Conservation (phyloP, 1,140 invertebrate species). For the Acromyrmex heyeri region DNA sequence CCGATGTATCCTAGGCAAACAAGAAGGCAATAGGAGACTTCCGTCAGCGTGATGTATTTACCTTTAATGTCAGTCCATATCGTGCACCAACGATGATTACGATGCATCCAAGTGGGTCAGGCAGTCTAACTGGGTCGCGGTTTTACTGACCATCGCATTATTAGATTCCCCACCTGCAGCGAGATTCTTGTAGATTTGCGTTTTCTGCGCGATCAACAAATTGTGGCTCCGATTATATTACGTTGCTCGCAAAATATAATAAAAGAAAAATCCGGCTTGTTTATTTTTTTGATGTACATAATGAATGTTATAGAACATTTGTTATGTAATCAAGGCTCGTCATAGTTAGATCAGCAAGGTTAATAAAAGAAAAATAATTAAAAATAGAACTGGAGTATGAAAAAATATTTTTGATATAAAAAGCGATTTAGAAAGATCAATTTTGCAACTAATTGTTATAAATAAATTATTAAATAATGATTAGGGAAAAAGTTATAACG, state of each 20-base stretch:
- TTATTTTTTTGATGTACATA: background rate
- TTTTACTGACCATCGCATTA: conserved; percentile 70
- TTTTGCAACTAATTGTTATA: too few relatives aligned
- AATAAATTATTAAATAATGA: too few relatives aligned
- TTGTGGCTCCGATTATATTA: background rate
- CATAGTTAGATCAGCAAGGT: too few relatives aligned
- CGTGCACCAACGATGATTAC: conserved; percentile 63
- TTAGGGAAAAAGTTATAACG: too few relatives aligned
- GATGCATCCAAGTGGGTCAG: conserved; percentile 69
- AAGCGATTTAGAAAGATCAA: too few relatives aligned
- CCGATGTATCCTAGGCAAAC: conserved; percentile 48
- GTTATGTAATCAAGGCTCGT: too few relatives aligned
- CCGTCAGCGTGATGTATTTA: conserved; percentile 50
- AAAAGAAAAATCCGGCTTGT: background rate
- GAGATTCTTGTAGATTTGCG: conserved; percentile 13
- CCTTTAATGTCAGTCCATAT: conserved; percentile 69
- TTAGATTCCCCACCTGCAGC: conserved; percentile 45
- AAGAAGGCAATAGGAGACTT: conserved; percentile 22
- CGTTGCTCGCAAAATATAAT: background rate
- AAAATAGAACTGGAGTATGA: too few relatives aligned
- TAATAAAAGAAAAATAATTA: too few relatives aligned
- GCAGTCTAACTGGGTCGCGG: conserved; percentile 63
- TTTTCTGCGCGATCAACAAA: conserved; percentile 45
- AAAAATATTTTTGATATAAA: too few relatives aligned
- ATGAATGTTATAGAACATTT: too few relatives aligned